Conservation (phyloP, 2,797 vertebrate species). For the Myotis planiceps region DNA sequence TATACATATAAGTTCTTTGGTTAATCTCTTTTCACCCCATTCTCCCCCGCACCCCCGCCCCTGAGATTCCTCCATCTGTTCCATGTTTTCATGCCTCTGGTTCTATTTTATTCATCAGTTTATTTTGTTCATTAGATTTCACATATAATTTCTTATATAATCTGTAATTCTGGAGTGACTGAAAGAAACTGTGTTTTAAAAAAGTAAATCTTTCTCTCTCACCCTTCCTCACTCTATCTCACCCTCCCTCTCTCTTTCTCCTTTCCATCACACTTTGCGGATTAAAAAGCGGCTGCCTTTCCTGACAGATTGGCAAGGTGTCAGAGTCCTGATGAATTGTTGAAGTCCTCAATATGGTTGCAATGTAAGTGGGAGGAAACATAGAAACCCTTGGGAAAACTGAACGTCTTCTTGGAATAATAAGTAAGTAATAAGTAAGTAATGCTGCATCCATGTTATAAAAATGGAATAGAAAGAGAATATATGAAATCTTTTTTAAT, state of each 20-base stretch:
- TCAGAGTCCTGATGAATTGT: conserved; percentile 3
- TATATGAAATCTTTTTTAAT: neutral
- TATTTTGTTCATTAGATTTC: no score
- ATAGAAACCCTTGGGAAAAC: neutral
- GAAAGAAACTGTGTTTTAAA: neutral
- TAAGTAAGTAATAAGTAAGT: conserved; percentile 40
- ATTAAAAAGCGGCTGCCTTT: conserved; percentile 1
- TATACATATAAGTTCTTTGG: no score
- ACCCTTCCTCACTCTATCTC: no score
- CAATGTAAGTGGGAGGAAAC: neutral
- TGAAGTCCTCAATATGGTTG: conserved; percentile 13
- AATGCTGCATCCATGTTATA: neutral
- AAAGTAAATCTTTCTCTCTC: neutral
- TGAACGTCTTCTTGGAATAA: conserved; percentile 21
- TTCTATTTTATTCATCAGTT: no score
- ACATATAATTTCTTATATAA: neutral
- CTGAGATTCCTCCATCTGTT: no score
- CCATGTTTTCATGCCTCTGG: no score
- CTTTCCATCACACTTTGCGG: neutral
- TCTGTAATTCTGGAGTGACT: neutral
- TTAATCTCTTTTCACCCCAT: no score
- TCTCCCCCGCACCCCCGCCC: fast-evolving
- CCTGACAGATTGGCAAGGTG: neutral
- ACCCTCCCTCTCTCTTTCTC: neutral
- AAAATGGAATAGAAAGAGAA: neutral